Base-by-base conservation (phyloP, 2,113 vertebrate genomes). In the Amblyopsis rosae region DNA sequence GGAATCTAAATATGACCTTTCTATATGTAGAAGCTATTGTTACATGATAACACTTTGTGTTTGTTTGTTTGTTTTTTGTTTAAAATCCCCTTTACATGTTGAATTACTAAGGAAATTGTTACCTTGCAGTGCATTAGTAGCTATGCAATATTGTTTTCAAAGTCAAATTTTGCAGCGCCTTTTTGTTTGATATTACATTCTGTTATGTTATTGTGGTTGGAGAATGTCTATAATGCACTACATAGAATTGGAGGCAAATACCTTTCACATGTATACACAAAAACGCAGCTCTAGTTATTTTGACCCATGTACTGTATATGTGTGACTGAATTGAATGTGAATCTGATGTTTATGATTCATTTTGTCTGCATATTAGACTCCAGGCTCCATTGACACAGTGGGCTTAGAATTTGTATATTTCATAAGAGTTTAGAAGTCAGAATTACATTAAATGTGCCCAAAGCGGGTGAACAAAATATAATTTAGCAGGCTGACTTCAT, bases 51-150 rank as follows among this genome's bases (percentile, higher is more conserved):
- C 12, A 19, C 26, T 33, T 35, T 13, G 26, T 26, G 26, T 26
- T 26, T 26, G 19, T 33, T 59, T 59, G 12, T 17, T 26, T 41
- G 8, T 26, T 26, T 1, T 33, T 59, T 59, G 12, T 17, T 26
- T 41, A 12, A 57, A 9, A 16, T 15, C 26, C 26, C 45, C 53
- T 55, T 62, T 49, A 55, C 45, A 48, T 15, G n/a, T 13, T 54
- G 49, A 12, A 46, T 76, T 62, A 50, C 11, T 32, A 49, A 1
- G 55, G 17, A 56, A 62, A 61, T 80, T 65, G 63, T 70, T 50
- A 73, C 51, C 67, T 65, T 70, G 59, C 65, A 47, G 77, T 81
- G 81, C 83, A 83, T 87, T 72, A 1, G 69, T 69, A 16, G n/a
- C 51, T 1, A 35, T 33, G 57, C 26, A 17, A 45, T 12, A 69